A percentile compares a stretch with the other conserved stretches of the same genome.
phyloP scores from a whole-genome alignment of 2,888 invertebrate genomes.

The Globia sparganii region DNA sequence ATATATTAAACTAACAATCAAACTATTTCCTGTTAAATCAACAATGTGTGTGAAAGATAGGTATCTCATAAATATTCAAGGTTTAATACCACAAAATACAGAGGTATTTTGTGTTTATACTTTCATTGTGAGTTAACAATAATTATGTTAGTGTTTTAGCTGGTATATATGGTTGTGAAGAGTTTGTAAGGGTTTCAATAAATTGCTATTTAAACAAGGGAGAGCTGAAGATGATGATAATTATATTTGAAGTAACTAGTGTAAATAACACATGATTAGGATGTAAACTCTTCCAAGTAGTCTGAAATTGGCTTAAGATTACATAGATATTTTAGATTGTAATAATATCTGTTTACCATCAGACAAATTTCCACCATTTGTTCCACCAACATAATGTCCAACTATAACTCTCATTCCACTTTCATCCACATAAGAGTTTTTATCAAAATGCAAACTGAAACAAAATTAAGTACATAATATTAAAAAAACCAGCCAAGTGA shows the following conservation, averaged over 20 bases:
- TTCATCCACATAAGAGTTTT: conserved; percentile 93
- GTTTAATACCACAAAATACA: too few species aligned
- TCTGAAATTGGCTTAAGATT: not conserved
- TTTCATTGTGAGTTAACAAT: conserved; percentile 21
- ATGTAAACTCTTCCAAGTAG: not conserved
- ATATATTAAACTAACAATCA: conserved; percentile 23
- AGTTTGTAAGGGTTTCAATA: not conserved
- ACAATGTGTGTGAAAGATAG: conserved; percentile 37
- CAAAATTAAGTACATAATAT: conserved; percentile 9
- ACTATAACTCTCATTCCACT: conserved; percentile 95
- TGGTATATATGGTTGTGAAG: not conserved
- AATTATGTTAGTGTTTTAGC: not conserved
- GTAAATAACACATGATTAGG: not conserved
- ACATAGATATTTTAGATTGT: not conserved
- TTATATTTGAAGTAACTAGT: not conserved
- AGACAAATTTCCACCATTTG: conserved; percentile 94
- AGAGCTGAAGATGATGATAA: not conserved
- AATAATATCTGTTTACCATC: conserved; percentile 89
- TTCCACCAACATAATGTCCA: conserved; percentile 96
- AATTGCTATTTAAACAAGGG: not conserved
- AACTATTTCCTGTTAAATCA: conserved; percentile 34
- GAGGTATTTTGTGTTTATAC: too few species aligned
- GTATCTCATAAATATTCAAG: conserved; percentile 42
- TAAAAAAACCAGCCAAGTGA: too few species aligned
- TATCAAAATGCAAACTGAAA: conserved; percentile 90